These are phyloP conservation scores for Sebastes diploproa DNA, from an alignment of 2,797 vertebrate genomes.

Conservation along the genomic window DNA sequence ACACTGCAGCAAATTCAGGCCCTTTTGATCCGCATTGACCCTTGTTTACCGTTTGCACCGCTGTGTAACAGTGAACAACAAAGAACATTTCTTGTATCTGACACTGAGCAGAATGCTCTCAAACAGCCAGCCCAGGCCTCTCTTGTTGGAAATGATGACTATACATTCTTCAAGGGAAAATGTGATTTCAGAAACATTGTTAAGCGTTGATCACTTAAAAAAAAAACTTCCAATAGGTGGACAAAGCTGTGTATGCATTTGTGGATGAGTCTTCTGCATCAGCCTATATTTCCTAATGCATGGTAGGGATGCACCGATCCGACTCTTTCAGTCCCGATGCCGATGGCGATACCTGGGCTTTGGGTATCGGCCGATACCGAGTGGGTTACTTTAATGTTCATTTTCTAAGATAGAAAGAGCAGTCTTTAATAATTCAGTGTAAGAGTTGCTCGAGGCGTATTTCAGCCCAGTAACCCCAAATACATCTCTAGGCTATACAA, in stretches of 20 bases:
- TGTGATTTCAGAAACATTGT: slow-evolving; percentile 1
- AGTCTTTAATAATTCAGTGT: slow-evolving; percentile 78
- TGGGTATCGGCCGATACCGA: too few species aligned
- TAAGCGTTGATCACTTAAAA: neutral
- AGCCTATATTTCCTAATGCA: neutral
- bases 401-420: slow-evolving; percentile 57
- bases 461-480: slow-evolving; percentile 76
- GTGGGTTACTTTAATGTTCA: slow-evolving; percentile 22
- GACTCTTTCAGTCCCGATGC: too few species aligned
- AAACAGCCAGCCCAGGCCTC: slow-evolving; percentile 2
- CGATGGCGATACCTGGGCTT: too few species aligned
- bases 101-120: slow-evolving; percentile 48
- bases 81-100: slow-evolving; percentile 9
- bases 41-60: slow-evolving; percentile 30
- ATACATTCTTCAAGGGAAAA: neutral
- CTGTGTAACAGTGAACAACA: slow-evolving; percentile 24
- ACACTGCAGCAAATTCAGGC: neutral
- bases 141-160: slow-evolving; percentile 3
- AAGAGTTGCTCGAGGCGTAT: slow-evolving; percentile 72
- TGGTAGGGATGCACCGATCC: too few species aligned
- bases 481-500: slow-evolving; percentile 69
- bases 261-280: neutral
- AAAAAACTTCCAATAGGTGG: neutral
- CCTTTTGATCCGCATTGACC: slow-evolving; percentile 34
- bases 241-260: neutral